phyloP scores from a whole-genome alignment of 2,113 vertebrate species.

The Todiramphus chloris region DNA sequence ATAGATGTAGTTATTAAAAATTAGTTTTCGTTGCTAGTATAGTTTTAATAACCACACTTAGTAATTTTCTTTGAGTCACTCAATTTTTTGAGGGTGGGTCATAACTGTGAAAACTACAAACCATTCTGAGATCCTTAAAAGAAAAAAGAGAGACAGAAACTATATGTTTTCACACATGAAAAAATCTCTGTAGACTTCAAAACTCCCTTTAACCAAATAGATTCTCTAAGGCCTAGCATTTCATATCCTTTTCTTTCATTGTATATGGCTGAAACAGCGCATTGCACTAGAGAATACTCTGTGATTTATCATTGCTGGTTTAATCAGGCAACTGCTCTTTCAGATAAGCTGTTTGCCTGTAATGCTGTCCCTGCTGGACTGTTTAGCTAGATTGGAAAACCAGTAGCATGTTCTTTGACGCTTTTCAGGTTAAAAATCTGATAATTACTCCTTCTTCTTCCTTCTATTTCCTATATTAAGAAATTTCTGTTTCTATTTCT shows the following conservation, averaged over 20 bases:
- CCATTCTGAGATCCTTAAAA: background rate
- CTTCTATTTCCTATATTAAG: background rate
- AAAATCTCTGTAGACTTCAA: constrained; percentile 3
- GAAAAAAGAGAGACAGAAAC: background rate
- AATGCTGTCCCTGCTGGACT: constrained; percentile 42
- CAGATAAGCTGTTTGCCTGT: constrained; percentile 64
- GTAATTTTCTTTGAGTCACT: background rate
- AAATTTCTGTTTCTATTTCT: background rate
- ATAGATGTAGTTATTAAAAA: background rate
- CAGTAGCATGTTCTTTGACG: constrained; percentile 10
- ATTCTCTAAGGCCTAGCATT: background rate
- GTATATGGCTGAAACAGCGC: constrained; percentile 18
- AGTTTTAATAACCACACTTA: background rate
- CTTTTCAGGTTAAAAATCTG: background rate
- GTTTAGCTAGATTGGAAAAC: constrained; percentile 66
- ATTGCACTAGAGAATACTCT: background rate
- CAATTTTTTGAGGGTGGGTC: background rate
- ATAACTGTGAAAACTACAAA: constrained; percentile 18
- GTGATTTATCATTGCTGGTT: constrained; percentile 62
- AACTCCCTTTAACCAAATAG: background rate
- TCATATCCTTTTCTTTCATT: constrained; percentile 49
- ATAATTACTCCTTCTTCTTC: background rate
- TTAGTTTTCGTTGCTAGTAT: background rate
- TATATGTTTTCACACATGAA: constrained; percentile 23
- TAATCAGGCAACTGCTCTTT: constrained; percentile 66